These are phyloP conservation scores for Sturnira hondurensis DNA, from an alignment of 2,113 vertebrate species.

Conservation along the genomic window DNA sequence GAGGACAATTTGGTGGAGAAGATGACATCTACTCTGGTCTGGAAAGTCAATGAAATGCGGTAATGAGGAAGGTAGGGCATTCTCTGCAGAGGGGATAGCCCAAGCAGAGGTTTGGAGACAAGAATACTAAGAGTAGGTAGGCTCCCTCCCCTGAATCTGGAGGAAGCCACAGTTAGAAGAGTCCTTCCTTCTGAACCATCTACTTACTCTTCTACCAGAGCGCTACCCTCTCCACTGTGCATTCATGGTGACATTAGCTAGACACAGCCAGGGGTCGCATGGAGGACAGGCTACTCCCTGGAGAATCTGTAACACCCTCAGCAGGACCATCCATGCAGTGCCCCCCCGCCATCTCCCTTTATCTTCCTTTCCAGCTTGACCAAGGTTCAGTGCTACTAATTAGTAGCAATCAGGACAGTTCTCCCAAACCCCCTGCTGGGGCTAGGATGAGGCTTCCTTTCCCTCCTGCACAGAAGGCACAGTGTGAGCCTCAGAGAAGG, in stretches of 20 bases:
- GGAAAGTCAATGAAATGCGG: not conserved
- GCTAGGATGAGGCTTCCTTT: not conserved
- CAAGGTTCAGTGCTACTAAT: constrained; percentile 36
- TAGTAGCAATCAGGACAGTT: constrained; percentile 27
- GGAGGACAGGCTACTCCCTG: not conserved
- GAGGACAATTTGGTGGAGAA: not conserved
- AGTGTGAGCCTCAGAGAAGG: not conserved
- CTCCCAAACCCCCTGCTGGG: not conserved
- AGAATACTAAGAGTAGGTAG: not conserved
- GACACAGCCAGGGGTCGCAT: not conserved
- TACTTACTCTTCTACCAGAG: not conserved
- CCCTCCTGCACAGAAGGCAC: not conserved
- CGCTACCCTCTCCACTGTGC: not conserved
- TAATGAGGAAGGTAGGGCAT: not conserved
- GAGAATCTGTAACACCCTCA: not conserved
- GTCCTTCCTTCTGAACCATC: not conserved
- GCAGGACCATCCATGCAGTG: not conserved
- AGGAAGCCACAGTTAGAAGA: not conserved
- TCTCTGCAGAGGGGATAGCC: not conserved
- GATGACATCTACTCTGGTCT: not conserved
- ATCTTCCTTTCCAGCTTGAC: constrained; percentile 13
- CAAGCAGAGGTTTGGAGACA: not conserved
- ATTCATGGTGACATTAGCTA: not conserved
- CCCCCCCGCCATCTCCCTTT: not conserved
- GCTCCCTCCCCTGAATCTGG: not conserved